Evolutionary conservation across 2,888 invertebrate genomes (phyloP).

Genomic region (Stenotaenia linearis): DNA sequence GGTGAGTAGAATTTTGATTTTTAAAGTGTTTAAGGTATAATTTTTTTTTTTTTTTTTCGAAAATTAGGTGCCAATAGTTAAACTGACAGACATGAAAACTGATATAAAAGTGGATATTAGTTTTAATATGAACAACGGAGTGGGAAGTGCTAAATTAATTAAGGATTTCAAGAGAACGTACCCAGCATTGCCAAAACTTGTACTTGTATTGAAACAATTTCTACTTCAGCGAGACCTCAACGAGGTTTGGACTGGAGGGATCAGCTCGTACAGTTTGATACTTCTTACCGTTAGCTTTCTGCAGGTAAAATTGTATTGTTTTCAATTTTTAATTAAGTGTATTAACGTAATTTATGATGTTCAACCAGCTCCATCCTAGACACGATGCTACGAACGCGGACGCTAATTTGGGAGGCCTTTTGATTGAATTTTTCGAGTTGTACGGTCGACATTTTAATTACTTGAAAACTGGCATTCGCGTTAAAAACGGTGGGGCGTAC

Average conservation of each 20-base stretch:
- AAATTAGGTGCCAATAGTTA: constrained; percentile 81
- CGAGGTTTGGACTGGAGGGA: constrained; percentile 99
- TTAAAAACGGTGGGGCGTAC: constrained; percentile 88
- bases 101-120: constrained; percentile 97
- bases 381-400: constrained; percentile 58
- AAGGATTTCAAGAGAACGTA: constrained; percentile 75
- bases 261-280: constrained; percentile 97
- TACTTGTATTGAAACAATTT: constrained; percentile 97
- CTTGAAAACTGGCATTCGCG: constrained; percentile 85
- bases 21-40: neutral
- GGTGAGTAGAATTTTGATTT: constrained; percentile 51
- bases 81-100: constrained; percentile 79
- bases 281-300: constrained; percentile 98
- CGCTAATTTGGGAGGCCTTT: constrained; percentile 83
- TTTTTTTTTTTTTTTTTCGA: constrained; percentile 36
- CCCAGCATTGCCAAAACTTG: constrained; percentile 86
- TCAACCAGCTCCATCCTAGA: constrained; percentile 72
- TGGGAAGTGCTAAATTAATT: constrained; percentile 92
- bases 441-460: constrained; percentile 96
- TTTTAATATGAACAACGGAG: constrained; percentile 97
- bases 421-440: constrained; percentile 95
- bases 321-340: too few relatives aligned
- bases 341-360: neutral
- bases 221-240: constrained; percentile 94
- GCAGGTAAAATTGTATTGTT: constrained; percentile 53